Evolutionary conservation across 2,113 vertebrate genomes (phyloP).

Genomic region (Grantiella picta): DNA sequence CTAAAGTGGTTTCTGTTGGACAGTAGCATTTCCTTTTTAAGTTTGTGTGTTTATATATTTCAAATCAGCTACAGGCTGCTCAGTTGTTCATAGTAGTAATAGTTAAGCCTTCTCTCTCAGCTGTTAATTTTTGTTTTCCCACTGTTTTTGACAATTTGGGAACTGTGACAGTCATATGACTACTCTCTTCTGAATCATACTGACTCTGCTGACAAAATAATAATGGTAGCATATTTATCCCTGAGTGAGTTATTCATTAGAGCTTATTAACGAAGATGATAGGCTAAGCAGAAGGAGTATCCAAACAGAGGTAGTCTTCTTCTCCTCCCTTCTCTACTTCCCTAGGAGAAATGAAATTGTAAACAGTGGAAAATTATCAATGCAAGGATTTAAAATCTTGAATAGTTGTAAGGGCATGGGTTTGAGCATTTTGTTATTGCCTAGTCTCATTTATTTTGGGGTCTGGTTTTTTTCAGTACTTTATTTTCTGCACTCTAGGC

Average conservation of each 20-base stretch:
- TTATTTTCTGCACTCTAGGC: background rate
- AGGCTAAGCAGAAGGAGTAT: background rate
- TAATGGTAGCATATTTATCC: background rate
- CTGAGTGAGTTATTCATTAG: background rate
- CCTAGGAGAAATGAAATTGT: background rate
- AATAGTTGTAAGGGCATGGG: background rate
- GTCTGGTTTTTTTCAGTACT: background rate
- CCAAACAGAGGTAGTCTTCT: background rate
- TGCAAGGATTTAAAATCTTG: background rate
- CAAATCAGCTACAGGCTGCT: background rate
- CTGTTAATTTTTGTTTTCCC: background rate
- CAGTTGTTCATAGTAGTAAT: background rate
- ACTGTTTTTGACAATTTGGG: background rate
- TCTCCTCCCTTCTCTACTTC: background rate
- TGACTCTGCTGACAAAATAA: slow-evolving; percentile 28
- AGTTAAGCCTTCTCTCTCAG: background rate
- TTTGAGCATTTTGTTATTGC: background rate
- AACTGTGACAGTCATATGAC: slow-evolving; percentile 10
- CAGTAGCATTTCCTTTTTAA: background rate
- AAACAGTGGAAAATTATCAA: background rate
- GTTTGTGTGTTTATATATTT: background rate
- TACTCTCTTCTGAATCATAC: background rate
- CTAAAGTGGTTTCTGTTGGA: background rate
- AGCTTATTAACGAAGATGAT: background rate
- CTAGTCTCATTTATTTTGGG: background rate